Evolutionary conservation across 2,797 vertebrate genomes (phyloP).

Genomic region (Thunnus albacares): DNA sequence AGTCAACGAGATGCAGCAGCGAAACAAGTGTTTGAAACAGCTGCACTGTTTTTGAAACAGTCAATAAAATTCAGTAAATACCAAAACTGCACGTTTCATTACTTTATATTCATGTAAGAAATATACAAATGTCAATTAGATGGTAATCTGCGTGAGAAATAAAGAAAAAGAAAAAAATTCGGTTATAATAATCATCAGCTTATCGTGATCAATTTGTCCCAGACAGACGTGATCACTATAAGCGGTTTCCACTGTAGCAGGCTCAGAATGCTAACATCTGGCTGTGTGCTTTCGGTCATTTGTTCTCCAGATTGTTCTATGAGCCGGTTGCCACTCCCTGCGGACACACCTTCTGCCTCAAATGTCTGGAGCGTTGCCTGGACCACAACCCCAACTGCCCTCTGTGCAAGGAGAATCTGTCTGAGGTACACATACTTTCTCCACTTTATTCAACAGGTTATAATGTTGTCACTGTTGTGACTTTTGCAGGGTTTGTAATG

Average conservation of each 20-base stretch:
- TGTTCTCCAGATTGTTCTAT: constrained; percentile 80
- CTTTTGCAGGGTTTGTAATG: background rate
- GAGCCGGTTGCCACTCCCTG: constrained; percentile 95
- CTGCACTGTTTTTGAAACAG: too few relatives aligned
- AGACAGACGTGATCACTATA: too few relatives aligned
- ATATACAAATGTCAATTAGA: too few relatives aligned
- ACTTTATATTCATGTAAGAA: too few relatives aligned
- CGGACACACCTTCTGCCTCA: constrained; percentile 96
- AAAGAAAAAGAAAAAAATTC: too few relatives aligned
- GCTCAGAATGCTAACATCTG: background rate
- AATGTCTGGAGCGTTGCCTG: constrained; percentile 95
- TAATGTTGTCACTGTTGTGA: background rate
- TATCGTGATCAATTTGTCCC: too few relatives aligned
- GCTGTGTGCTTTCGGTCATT: background rate
- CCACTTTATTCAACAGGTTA: background rate
- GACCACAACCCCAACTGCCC: constrained; percentile 95
- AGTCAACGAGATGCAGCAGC: too few relatives aligned
- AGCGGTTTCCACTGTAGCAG: background rate
- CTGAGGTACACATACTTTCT: constrained; percentile 83
- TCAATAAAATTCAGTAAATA: too few relatives aligned
- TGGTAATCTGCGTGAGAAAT: too few relatives aligned
- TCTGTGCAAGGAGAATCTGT: constrained; percentile 94
- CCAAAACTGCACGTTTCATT: too few relatives aligned
- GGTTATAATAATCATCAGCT: too few relatives aligned
- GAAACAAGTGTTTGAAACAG: too few relatives aligned